These are phyloP conservation scores for Microtus richardsoni DNA, from an alignment of 2,113 vertebrate genomes.

Conservation along the genomic window DNA sequence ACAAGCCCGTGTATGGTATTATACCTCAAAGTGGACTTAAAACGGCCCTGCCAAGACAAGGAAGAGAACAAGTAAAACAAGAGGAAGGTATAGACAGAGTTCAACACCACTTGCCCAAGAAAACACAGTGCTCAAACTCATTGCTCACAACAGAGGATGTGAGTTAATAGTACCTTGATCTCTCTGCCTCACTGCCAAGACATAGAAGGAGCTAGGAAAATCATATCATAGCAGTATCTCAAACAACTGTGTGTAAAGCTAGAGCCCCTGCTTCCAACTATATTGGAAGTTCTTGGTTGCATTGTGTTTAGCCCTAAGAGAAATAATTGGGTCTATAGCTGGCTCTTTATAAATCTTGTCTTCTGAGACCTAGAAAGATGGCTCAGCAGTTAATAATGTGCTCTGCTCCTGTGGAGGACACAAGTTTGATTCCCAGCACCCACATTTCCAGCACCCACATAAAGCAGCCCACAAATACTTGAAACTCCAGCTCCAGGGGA, in stretches of 20 bases:
- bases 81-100: background rate
- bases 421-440: background rate
- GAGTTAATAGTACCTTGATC: background rate
- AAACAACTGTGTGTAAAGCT: background rate
- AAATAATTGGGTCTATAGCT: background rate
- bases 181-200: background rate
- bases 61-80: background rate
- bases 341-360: background rate
- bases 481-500: background rate
- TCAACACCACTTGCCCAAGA: background rate
- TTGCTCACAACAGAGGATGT: background rate
- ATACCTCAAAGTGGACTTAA: background rate
- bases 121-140: background rate
- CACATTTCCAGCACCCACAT: background rate
- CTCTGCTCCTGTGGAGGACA: background rate
- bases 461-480: background rate
- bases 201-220: background rate
- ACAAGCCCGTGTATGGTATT: background rate
- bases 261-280: background rate
- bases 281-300: background rate
- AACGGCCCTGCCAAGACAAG: background rate
- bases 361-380: background rate
- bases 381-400: background rate
- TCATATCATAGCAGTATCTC: background rate
- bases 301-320: background rate